Evolutionary conservation across 2,888 invertebrate species (phyloP), one percentile per base, ranked within the genome.

Genomic region (Ptychoptera albimana): DNA sequence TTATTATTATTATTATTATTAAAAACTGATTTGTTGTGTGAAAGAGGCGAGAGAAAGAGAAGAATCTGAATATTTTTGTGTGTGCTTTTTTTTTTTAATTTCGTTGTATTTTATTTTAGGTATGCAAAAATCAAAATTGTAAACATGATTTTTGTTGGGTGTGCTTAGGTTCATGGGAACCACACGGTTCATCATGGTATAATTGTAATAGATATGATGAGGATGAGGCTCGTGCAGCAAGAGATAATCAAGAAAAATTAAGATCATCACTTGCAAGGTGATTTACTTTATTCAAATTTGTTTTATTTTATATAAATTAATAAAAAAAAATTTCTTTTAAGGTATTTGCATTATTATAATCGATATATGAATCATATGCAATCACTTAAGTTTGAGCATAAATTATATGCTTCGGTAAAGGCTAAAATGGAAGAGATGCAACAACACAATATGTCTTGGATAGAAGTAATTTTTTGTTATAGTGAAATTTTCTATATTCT

Each of bases 401-500:
- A 96, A 74, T 73, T 97, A 46, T 94, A 96, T 68, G 87, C 91
- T 8, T 86, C 87, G 48, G 87, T 96, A 47, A 91, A 93, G 67
- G 84, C 85, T 63, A 97, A 97, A 73, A 97, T 98, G 96, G 94
- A 96, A 64, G 94, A 94, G 69, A 96, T 98, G 96, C 97, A 98
- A 63, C 92, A 93, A 61, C 92, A 93, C 65, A 93, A 92, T 63
- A 96, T 97, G 94, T 93, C 93, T 53, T 98, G 97, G 97, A 97
- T 97, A 58, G 97, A 98, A 77, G 84, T 82, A 54, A 37, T 53
- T 35, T 11, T 42, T 41, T 31, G 8, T 31, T 31, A 29, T 30
- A 15, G 37, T 8, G n/a, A 23, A 39, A 23, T 23, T 10, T 16
- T 14, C 11, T 37, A 39, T 29, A 16, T 39, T 39, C 8, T n/a